Conservation (phyloP, 2,113 vertebrate genomes). For the Propithecus coquereli region DNA sequence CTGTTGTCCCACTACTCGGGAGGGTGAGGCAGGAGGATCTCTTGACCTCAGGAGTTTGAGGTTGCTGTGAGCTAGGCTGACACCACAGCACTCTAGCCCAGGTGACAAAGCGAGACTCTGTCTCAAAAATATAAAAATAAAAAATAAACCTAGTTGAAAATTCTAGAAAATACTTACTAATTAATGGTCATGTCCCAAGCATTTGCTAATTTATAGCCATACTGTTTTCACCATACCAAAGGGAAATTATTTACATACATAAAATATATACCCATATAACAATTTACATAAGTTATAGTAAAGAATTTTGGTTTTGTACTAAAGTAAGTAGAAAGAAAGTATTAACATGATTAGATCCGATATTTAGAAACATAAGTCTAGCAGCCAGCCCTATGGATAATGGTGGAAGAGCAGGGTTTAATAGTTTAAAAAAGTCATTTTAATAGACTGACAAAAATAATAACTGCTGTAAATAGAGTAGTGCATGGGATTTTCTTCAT, state of each 20-base stretch:
- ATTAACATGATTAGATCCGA: neutral
- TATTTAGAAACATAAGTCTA: neutral
- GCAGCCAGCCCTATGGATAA: neutral
- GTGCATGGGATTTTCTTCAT: neutral
- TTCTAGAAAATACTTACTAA: neutral
- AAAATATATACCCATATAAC: neutral
- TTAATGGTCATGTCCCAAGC: neutral
- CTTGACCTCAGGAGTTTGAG: too few species aligned
- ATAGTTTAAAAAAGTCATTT: neutral
- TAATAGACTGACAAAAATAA: neutral
- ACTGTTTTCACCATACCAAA: neutral
- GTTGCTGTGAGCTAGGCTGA: too few species aligned
- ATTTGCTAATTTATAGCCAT: neutral
- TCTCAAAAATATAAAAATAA: too few species aligned
- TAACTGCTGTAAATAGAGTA: neutral
- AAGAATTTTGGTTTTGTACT: neutral
- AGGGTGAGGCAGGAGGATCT: too few species aligned
- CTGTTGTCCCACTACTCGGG: too few species aligned
- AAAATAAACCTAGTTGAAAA: neutral
- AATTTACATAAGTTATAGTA: neutral
- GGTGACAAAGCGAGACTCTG: too few species aligned
- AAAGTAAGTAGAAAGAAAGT: neutral
- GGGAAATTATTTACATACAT: neutral
- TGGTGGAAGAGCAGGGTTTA: neutral
- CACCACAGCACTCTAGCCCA: too few species aligned